Evolutionary conservation across 2,113 vertebrate genomes (phyloP).

Genomic region (Macroglossus sobrinus): DNA sequence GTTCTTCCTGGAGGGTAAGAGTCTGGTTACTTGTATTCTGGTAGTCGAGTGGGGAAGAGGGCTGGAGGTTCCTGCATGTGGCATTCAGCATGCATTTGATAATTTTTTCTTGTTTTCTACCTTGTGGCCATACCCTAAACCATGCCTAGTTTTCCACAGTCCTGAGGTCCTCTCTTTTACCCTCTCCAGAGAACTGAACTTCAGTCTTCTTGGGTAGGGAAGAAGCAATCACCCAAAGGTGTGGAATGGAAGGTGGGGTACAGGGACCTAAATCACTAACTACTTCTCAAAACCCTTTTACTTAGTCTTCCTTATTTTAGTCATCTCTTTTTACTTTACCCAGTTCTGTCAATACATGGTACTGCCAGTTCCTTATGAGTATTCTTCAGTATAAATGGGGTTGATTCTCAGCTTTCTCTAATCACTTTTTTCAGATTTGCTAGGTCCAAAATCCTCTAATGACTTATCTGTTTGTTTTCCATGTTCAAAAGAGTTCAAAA

Average conservation of each 20-base stretch:
- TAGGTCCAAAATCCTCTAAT: background rate
- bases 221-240: background rate
- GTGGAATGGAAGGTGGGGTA: background rate
- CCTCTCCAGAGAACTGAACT: background rate
- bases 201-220: background rate
- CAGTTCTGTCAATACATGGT: background rate
- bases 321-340: background rate
- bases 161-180: background rate
- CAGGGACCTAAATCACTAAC: background rate
- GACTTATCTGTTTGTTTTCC: background rate
- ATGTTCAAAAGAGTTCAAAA: background rate
- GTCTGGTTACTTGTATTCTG: conserved; percentile 1
- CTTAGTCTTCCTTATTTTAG: conserved; percentile 20
- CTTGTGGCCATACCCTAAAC: background rate
- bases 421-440: background rate
- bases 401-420: conserved; percentile 7
- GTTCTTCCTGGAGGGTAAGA: background rate
- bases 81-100: background rate
- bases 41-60: background rate
- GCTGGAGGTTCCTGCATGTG: background rate
- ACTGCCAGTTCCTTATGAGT: background rate
- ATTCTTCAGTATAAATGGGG: background rate
- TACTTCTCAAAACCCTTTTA: conserved; percentile 12
- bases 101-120: background rate
- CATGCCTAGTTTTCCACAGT: background rate